Evolutionary conservation across 23 tunicate species (phyloP).

Genomic region (Halocynthia aurantium): DNA sequence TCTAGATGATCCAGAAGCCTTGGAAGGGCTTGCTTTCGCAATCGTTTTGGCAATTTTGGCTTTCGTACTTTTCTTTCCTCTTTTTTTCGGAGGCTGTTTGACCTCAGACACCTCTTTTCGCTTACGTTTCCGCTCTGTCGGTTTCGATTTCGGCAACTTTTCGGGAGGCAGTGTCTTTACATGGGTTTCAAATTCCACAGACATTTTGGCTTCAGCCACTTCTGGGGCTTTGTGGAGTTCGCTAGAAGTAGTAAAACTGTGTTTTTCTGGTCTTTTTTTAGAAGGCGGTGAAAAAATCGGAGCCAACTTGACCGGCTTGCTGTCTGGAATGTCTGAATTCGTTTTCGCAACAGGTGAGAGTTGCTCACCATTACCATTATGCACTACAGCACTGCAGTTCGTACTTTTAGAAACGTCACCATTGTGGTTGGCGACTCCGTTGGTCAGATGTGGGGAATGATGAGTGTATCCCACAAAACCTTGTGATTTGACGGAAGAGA

Average conservation of each 20-base stretch:
- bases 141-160: too few species aligned
- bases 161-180: too few species aligned
- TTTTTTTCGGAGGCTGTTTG: neutral
- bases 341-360: neutral
- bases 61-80: neutral
- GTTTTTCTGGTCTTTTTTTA: too few species aligned
- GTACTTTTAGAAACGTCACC: neutral
- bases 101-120: neutral
- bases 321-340: neutral
- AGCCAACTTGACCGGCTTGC: slow-evolving; percentile 12
- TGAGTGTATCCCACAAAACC: slow-evolving; percentile 1
- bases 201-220: too few species aligned
- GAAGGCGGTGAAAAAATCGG: neutral
- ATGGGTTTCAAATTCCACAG: too few species aligned
- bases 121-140: too few species aligned
- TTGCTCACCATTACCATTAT: neutral
- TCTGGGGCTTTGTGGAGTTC: too few species aligned
- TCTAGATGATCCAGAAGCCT: slow-evolving; percentile 16
- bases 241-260: too few species aligned
- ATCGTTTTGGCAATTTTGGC: neutral
- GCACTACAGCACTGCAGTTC: neutral
- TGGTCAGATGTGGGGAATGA: neutral
- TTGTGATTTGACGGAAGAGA: slow-evolving; percentile 5
- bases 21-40: neutral
- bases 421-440: neutral